These are phyloP conservation scores for Leptosomus discolor DNA, from an alignment of 2,113 vertebrate species.

Conservation along the genomic window DNA sequence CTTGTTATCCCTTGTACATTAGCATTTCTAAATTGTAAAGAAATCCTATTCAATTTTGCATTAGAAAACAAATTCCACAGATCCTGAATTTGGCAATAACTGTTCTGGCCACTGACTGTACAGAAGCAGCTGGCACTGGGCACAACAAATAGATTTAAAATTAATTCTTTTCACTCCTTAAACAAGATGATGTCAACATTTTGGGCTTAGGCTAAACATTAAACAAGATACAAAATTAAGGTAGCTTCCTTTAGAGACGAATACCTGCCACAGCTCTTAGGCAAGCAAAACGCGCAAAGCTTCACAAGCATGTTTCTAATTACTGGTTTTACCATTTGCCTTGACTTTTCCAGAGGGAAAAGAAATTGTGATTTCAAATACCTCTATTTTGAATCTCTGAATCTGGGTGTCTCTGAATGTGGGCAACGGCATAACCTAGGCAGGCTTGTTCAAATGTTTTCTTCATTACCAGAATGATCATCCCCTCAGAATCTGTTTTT, in stretches of 20 bases:
- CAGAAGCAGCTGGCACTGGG: neutral
- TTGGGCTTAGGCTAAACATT: neutral
- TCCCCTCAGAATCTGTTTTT: neutral
- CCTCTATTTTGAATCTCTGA: neutral
- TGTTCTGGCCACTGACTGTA: neutral
- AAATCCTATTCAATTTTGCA: neutral
- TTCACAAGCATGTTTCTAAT: neutral
- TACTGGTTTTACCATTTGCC: neutral
- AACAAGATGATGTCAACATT: neutral
- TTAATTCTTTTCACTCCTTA: neutral
- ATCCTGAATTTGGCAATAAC: neutral
- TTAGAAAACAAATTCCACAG: neutral
- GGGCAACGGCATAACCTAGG: neutral
- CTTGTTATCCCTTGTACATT: neutral
- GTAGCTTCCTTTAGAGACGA: neutral
- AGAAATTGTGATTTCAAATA: neutral
- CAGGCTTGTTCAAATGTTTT: neutral
- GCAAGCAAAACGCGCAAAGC: neutral
- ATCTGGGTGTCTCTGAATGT: neutral
- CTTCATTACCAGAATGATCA: neutral
- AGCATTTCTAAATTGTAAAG: neutral
- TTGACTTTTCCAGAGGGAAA: neutral
- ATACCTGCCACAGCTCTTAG: neutral
- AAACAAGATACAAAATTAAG: neutral
- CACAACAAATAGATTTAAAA: neutral